These are phyloP conservation scores for Pollenia angustigena DNA, from an alignment of 2,888 invertebrate species.

Conservation along the genomic window DNA sequence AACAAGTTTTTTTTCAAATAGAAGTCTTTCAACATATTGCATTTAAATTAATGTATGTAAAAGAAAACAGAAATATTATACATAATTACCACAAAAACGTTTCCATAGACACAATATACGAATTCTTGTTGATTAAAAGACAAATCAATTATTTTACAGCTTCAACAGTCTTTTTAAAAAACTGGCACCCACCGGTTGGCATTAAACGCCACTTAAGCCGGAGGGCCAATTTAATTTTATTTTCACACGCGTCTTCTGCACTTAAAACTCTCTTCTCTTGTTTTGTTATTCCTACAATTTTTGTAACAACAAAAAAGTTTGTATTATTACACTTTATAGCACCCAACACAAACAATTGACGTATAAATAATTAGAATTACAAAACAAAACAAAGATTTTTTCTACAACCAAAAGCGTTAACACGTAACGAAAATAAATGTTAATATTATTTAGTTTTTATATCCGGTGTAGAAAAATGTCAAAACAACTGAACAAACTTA, in stretches of 20 bases:
- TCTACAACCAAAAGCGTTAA: constrained; percentile 28
- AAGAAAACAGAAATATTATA: constrained; percentile 3
- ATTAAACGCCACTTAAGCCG: constrained; percentile 54
- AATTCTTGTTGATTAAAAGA: not conserved
- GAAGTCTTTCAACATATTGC: constrained; percentile 59
- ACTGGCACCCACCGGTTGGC: constrained; percentile 62
- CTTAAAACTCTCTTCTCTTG: constrained; percentile 4
- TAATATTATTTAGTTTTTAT: constrained; percentile 35
- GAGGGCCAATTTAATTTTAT: constrained; percentile 38
- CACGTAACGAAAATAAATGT: constrained; percentile 39
- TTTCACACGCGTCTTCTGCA: constrained; percentile 28
- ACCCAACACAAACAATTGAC: not conserved
- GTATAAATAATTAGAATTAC: not conserved
- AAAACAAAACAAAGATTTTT: not conserved
- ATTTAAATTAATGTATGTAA: not conserved
- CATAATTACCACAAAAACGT: constrained; percentile 58
- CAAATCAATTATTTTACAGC: constrained; percentile 1
- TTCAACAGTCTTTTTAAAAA: constrained; percentile 16
- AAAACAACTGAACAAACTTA: constrained; percentile 39
- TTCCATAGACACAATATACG: not conserved
- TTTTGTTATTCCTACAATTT: constrained; percentile 20
- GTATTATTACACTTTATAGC: constrained; percentile 19
- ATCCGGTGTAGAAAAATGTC: constrained; percentile 40
- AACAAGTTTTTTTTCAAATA: constrained; percentile 26
- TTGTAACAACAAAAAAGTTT: constrained; percentile 3